phyloP scores from a whole-genome alignment of 2,797 vertebrate species.

The Toxotes lorentzi region DNA sequence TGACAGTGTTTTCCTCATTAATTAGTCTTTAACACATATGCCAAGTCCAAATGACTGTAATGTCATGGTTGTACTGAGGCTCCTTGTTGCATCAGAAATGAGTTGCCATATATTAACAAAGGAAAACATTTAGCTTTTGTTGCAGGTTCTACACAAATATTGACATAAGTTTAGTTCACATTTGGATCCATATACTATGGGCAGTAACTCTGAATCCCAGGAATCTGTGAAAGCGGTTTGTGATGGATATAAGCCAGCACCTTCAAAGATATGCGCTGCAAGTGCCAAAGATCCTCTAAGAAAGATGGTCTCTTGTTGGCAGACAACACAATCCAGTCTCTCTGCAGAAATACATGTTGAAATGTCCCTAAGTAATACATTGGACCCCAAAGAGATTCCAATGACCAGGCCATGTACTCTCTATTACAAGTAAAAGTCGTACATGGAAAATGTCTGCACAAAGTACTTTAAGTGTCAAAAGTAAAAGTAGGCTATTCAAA shows the following conservation, averaged over 20 bases:
- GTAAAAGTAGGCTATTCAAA: no score
- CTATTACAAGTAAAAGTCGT: no score
- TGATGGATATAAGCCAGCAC: constrained; percentile 53
- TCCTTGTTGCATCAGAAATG: constrained; percentile 75
- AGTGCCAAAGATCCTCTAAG: constrained; percentile 46
- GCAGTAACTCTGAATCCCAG: constrained; percentile 33
- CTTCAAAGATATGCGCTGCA: constrained; percentile 26
- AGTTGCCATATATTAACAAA: constrained; percentile 57
- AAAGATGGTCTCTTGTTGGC: constrained; percentile 39
- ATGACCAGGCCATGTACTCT: no score
- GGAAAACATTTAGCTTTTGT: constrained; percentile 26
- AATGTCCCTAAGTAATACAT: not conserved
- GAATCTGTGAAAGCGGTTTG: constrained; percentile 20
- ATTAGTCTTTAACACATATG: constrained; percentile 89
- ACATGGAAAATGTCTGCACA: no score
- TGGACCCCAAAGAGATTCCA: not conserved
- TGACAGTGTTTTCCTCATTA: constrained; percentile 88
- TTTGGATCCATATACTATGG: not conserved
- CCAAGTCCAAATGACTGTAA: constrained; percentile 85
- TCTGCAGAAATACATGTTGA: not conserved
- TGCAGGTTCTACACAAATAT: constrained; percentile 39
- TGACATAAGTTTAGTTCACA: constrained; percentile 8
- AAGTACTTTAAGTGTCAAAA: no score
- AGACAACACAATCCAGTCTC: constrained; percentile 8
- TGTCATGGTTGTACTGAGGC: constrained; percentile 76